Percentiles rank a stretch among this genome's conserved stretches.
These are phyloP conservation scores for Python bivittatus DNA, from an alignment of 2,113 vertebrate species.

Conservation along the genomic window DNA sequence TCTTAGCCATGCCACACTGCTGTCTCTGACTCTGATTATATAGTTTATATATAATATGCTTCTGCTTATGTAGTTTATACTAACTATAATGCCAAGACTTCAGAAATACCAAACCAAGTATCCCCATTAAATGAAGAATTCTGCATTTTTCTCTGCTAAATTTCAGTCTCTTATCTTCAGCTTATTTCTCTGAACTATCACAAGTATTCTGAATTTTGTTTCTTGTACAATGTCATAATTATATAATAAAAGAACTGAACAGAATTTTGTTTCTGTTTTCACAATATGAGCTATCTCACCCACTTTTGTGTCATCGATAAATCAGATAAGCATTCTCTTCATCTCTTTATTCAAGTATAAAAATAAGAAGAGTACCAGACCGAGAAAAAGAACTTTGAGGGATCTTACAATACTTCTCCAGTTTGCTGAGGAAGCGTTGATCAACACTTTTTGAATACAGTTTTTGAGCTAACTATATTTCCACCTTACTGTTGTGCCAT, in stretches of 20 bases:
- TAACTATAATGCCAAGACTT: background rate
- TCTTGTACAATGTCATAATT: background rate
- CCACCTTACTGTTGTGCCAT: background rate
- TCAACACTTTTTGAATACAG: background rate
- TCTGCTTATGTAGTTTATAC: background rate
- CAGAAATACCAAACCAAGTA: background rate
- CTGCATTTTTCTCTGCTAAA: background rate
- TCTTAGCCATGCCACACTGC: background rate
- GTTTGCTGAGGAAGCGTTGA: background rate
- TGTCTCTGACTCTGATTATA: background rate
- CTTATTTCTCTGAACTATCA: background rate
- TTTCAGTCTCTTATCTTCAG: background rate
- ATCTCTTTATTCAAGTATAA: too few relatives aligned
- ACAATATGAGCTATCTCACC: background rate
- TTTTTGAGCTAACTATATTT: background rate
- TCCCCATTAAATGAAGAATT: background rate
- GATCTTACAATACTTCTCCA: background rate
- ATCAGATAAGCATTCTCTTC: too few relatives aligned
- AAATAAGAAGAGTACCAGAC: too few relatives aligned
- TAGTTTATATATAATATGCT: background rate
- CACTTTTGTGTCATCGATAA: too few relatives aligned
- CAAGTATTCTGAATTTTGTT: background rate
- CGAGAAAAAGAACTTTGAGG: too few relatives aligned
- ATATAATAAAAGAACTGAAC: background rate
- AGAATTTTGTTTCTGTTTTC: background rate